A percentile compares a stretch with the other conserved stretches of the same genome.
Evolutionary conservation across 1,140 invertebrate species (phyloP).

Genomic region (Helicoverpa zea): DNA sequence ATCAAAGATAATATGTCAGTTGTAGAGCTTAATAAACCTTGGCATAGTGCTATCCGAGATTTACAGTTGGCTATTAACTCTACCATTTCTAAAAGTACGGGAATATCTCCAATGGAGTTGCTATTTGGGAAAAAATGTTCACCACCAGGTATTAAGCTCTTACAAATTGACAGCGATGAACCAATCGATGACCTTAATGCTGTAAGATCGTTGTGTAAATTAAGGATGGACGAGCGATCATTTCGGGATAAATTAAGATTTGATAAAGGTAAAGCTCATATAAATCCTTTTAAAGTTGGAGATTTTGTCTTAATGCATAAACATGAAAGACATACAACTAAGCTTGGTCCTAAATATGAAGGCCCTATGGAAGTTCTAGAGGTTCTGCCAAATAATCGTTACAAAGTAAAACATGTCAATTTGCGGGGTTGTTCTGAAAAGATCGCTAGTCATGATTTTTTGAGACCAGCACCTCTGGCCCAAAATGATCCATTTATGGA

Average conservation of each 20-base stretch:
- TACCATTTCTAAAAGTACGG: too few relatives aligned
- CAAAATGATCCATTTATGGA: conserved; percentile 51
- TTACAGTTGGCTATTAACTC: too few relatives aligned
- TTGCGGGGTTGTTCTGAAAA: conserved; percentile 53
- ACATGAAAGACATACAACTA: conserved; percentile 59
- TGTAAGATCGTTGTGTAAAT: conserved; percentile 16
- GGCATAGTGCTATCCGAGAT: not conserved
- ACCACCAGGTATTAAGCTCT: conserved; percentile 53
- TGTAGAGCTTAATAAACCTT: not conserved
- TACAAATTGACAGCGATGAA: conserved; percentile 56
- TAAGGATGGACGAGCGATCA: conserved; percentile 47
- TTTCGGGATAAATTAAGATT: conserved; percentile 49
- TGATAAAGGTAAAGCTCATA: conserved; percentile 56
- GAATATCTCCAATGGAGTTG: too few relatives aligned
- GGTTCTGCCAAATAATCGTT: conserved; percentile 54
- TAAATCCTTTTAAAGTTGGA: conserved; percentile 51
- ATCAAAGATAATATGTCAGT: conserved; percentile 49
- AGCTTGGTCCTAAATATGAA: conserved; percentile 58
- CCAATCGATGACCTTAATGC: conserved; percentile 23
- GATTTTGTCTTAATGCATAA: conserved; percentile 59
- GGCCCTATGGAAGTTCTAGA: conserved; percentile 57
- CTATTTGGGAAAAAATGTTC: conserved; percentile 58
- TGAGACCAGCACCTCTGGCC: conserved; percentile 45
- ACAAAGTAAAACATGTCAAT: conserved; percentile 58
- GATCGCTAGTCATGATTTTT: conserved; percentile 57